These are phyloP conservation scores for Cichlasoma orientale DNA, from an alignment of 2,797 vertebrate species.

Conservation along the genomic window DNA sequence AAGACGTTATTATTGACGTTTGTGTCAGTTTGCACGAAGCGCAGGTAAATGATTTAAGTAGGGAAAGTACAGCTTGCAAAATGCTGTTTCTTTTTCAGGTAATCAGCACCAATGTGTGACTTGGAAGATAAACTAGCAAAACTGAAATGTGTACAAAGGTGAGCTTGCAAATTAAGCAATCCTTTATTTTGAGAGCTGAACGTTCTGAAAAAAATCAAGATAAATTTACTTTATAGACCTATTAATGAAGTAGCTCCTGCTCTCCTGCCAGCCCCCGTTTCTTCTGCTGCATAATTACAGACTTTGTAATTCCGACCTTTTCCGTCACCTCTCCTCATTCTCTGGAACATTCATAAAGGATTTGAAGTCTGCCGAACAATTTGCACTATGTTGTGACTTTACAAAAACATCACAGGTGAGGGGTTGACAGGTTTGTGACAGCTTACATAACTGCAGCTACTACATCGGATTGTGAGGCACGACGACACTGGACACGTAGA, in stretches of 20 bases:
- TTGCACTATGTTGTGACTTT: not conserved
- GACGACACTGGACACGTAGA: not conserved
- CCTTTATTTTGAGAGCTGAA: slow-evolving; percentile 23
- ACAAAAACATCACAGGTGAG: too few species aligned
- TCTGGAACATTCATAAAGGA: not conserved
- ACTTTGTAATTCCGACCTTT: too few species aligned
- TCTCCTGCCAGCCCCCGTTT: too few species aligned
- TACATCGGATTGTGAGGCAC: too few species aligned
- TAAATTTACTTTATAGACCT: not conserved
- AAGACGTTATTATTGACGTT: not conserved
- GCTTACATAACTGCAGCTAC: too few species aligned
- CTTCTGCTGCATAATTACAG: not conserved
- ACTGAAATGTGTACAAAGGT: not conserved
- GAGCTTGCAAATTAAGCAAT: not conserved
- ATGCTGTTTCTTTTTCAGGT: not conserved
- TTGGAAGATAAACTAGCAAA: not conserved
- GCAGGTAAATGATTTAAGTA: not conserved
- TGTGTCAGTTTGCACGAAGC: not conserved
- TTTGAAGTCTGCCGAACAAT: not conserved
- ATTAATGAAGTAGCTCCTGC: not conserved
- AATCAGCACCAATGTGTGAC: not conserved
- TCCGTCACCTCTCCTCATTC: not conserved
- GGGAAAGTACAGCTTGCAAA: not conserved
- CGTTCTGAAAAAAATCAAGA: not conserved
- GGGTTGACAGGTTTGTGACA: too few species aligned